Base-by-base conservation (phyloP, 2,797 vertebrate genomes). In the Anguilla pacifica region DNA sequence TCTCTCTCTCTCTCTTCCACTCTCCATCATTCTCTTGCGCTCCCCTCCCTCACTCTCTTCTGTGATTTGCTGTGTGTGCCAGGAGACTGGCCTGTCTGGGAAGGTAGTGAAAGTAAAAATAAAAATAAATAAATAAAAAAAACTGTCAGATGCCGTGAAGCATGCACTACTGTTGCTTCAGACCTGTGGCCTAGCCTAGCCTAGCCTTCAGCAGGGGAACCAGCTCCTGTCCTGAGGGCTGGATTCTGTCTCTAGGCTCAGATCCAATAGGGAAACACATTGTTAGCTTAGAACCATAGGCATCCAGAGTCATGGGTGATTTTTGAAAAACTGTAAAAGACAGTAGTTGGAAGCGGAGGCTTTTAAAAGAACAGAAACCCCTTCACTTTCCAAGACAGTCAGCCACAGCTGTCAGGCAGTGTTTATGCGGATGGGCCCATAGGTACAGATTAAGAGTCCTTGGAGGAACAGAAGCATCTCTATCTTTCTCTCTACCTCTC, bases 401-500 rank as follows among this genome's bases (percentile, higher is more conserved):
- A 61, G 59, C 22, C 59, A 25, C 19, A 25, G 17, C 59, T 61
- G 5, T 22, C 59, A 61, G 51, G 11, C 51, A 53, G 51, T 11
- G 51, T 53, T 53, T 53, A 53, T 53, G 11, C 1, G 51, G 51
- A 53, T 11, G 11, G 51, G 11, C 51, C 11, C 51, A 7, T 53
- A 43, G 3, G 39, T 43, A 43, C 39, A 43, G 39, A 43, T 43
- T 43, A 43, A 0, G 39, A 43, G 39, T 43, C 39, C 39, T 43
- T 43, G 39, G 39, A 43, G 39, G 39, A 43, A 43, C 39, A 43
- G 39, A 43, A 2, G 39, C 39, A 43, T 43, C 39, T 53, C 7
- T 9, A 59, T 39, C 39, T 25, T 31, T 77, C 83, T 53, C 70
- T 86, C 88, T 39, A 51, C 59, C 84, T 35, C 49, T 43, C 53